Conservation (phyloP, 2,113 vertebrate genomes). For the Andinoacara biseriatus region DNA sequence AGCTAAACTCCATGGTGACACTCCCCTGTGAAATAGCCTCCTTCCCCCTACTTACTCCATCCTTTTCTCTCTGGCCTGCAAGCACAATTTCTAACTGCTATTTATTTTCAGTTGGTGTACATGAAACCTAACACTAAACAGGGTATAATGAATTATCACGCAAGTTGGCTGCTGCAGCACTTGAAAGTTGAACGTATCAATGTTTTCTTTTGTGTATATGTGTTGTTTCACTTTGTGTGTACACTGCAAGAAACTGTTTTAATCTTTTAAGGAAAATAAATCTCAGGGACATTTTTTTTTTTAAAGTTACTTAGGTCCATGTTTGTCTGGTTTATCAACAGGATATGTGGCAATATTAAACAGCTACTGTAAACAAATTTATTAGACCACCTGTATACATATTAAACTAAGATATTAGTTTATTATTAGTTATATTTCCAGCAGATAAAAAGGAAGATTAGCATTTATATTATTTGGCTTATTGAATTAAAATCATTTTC, state of each 20-base stretch:
- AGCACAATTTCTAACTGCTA: slow-evolving; percentile 34
- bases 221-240: background rate
- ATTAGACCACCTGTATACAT: too few relatives aligned
- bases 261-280: background rate
- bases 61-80: background rate
- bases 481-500: background rate
- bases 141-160: slow-evolving; percentile 38
- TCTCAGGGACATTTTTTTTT: background rate
- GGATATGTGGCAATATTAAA: background rate
- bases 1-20: slow-evolving; percentile 48
- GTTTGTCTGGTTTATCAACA: background rate
- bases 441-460: background rate
- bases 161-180: background rate
- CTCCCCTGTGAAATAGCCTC: slow-evolving; percentile 44
- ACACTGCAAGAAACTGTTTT: background rate
- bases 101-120: slow-evolving; percentile 59
- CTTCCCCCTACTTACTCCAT: background rate
- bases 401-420: background rate
- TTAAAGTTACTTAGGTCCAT: background rate
- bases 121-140: slow-evolving; percentile 52
- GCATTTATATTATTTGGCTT: background rate
- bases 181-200: slow-evolving; percentile 1
- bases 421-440: background rate
- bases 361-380: background rate
- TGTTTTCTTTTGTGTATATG: background rate